Evolutionary conservation across 1,140 invertebrate genomes (phyloP), one percentile per base, ranked within the genome.

Genomic region (Aphaenogaster ashmeadi): DNA sequence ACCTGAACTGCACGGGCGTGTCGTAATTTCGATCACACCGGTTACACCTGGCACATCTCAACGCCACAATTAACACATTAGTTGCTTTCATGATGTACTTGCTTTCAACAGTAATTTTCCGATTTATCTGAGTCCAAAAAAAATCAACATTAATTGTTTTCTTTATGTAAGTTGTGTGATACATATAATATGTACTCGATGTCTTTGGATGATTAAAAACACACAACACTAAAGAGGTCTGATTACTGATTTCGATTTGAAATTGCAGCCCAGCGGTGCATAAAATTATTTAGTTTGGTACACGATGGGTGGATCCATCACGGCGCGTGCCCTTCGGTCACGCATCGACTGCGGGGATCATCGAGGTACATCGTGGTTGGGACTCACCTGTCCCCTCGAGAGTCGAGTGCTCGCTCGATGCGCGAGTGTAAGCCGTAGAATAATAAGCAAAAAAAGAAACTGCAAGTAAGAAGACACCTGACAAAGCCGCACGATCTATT

Each of bases 281-380:
- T 74, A 75, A 84, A 44, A 50, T 75, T 84, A 75, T 58, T 74
- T 52, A 33, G 54, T 81, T 58, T 44, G 9, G 36, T 84, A 41
- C 21, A 74, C 9, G 1, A 62, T 80, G 44, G 86, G 36, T 87
- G 52, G 33, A 69, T 71, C 78, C 44, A 87, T 74, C 36, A 74
- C 75, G 89, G 90, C 93, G 86, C 92, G 93, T 92, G 92, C 90
- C 91, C 66, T 87, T 89, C 78, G 79, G 91, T 93, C 88, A 93
- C 90, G 93, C 86, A 81, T 88, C 67, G 88, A 78, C 81, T 92
- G 13, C 88, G 84, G 87, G 80, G 89, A 88, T 90, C 91, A 91
- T 91, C 72, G 75, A 78, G 88, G 90, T 93, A 93, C 89, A 72
- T 90, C 91, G 84, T 89, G 78, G 3, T 11, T 47, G 54, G 7